Percentiles rank a stretch among this genome's conserved stretches.
Evolutionary conservation across 2,797 vertebrate species (phyloP).

Genomic region (Allochrocebus solatus): DNA sequence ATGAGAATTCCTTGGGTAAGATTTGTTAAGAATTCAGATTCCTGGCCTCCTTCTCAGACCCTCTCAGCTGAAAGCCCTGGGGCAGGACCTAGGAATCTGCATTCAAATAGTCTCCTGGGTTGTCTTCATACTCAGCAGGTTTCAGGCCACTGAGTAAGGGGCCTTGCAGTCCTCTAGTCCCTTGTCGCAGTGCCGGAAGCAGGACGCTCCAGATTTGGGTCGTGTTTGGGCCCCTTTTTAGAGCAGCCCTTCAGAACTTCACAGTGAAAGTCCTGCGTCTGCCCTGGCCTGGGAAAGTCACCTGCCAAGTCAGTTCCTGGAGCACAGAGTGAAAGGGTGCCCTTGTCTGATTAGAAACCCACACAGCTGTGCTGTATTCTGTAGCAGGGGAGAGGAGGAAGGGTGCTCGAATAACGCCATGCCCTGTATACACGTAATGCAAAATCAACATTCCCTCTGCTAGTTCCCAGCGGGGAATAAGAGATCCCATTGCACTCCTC

Average conservation of each 20-base stretch:
- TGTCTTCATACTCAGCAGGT: not conserved
- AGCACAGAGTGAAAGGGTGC: not conserved
- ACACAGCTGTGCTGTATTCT: not conserved
- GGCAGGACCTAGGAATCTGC: not conserved
- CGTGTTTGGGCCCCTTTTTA: accelerated
- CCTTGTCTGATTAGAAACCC: not conserved
- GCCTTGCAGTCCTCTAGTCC: not conserved
- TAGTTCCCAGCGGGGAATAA: no score
- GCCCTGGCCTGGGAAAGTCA: not conserved
- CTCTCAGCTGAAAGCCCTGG: not conserved
- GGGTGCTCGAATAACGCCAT: not conserved
- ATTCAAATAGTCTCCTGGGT: not conserved
- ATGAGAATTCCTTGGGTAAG: not conserved
- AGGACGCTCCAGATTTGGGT: not conserved
- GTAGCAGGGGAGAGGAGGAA: not conserved
- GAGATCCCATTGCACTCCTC: not conserved
- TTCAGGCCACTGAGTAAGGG: not conserved
- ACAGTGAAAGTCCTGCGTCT: no score
- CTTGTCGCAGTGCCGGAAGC: accelerated
- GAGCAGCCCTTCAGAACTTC: not conserved
- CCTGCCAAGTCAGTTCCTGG: not conserved
- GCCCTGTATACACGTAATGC: not conserved
- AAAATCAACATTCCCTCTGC: not conserved
- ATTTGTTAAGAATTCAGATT: not conserved
- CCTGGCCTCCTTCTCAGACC: not conserved